Evolutionary conservation across 1,140 invertebrate genomes (phyloP).

Genomic region (Nasonia vitripennis): DNA sequence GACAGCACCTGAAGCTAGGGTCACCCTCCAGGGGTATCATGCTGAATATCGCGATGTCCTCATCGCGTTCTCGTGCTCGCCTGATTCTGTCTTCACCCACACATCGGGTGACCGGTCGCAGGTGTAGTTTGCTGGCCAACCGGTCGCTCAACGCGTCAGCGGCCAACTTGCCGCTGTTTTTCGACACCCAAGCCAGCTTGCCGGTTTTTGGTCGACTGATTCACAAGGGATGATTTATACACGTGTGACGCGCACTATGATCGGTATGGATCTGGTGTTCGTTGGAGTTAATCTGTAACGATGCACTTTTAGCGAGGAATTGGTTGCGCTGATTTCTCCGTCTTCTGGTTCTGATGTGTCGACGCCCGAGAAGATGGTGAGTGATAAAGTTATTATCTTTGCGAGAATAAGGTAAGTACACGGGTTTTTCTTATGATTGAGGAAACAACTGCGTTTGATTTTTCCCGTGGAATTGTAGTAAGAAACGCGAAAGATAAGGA

Average conservation of each 20-base stretch:
- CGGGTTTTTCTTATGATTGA: too few relatives aligned
- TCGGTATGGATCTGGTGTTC: too few relatives aligned
- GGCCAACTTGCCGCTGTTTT: conserved; percentile 13
- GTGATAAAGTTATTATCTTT: not conserved
- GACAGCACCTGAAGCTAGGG: conserved; percentile 85
- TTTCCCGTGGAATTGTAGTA: too few relatives aligned
- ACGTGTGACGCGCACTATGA: too few relatives aligned
- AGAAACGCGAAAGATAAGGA: too few relatives aligned
- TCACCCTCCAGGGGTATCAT: conserved; percentile 85
- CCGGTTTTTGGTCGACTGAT: not conserved
- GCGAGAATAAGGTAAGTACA: not conserved
- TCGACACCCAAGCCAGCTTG: conserved; percentile 7
- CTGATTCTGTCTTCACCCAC: conserved; percentile 84
- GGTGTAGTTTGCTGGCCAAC: conserved; percentile 82
- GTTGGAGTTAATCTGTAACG: not conserved
- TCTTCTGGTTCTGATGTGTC: not conserved
- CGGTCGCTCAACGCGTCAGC: conserved; percentile 84
- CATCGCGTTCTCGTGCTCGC: conserved; percentile 85
- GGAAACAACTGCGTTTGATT: too few relatives aligned
- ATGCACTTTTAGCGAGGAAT: not conserved
- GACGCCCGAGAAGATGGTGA: not conserved
- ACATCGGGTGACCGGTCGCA: conserved; percentile 79
- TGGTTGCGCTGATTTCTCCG: not conserved
- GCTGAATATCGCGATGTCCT: conserved; percentile 89
- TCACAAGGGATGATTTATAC: too few relatives aligned